A percentile compares a stretch with the other conserved stretches of the same genome.
phyloP scores from a whole-genome alignment of 2,797 vertebrate species.

The Cuculus canorus region DNA sequence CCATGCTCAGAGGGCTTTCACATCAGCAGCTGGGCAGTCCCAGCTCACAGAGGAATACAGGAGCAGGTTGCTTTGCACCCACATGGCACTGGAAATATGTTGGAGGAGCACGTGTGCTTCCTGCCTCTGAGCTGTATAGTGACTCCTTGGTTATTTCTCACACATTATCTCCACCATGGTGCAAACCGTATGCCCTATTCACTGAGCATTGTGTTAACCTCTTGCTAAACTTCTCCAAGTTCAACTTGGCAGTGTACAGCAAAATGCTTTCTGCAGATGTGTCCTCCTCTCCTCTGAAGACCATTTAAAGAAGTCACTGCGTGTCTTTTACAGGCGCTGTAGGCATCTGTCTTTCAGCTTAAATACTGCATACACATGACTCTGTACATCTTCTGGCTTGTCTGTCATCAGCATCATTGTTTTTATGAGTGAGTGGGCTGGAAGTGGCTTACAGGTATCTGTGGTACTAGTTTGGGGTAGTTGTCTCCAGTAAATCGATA shows the following conservation, averaged over 20 bases:
- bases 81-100: fast-evolving
- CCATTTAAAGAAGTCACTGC: fast-evolving
- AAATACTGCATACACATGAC: fast-evolving
- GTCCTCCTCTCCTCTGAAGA: not conserved
- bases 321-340: not conserved
- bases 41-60: not conserved
- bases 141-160: not conserved
- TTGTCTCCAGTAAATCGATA: not conserved
- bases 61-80: not conserved
- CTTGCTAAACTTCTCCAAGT: not conserved
- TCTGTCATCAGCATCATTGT: fast-evolving
- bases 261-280: not conserved
- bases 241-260: not conserved
- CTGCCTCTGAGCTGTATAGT: not conserved
- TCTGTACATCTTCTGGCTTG: not conserved
- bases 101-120: not conserved
- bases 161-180: fast-evolving
- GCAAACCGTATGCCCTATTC: not conserved
- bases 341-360: not conserved
- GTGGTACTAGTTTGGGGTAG: not conserved
- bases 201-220: not conserved
- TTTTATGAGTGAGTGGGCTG: not conserved
- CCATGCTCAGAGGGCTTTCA: not conserved
- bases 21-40: not conserved
- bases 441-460: too few relatives aligned